A percentile compares a stretch with the other conserved stretches of the same genome.
These are phyloP conservation scores for Orthonevra nobilis DNA, from an alignment of 2,888 invertebrate species.

Conservation along the genomic window DNA sequence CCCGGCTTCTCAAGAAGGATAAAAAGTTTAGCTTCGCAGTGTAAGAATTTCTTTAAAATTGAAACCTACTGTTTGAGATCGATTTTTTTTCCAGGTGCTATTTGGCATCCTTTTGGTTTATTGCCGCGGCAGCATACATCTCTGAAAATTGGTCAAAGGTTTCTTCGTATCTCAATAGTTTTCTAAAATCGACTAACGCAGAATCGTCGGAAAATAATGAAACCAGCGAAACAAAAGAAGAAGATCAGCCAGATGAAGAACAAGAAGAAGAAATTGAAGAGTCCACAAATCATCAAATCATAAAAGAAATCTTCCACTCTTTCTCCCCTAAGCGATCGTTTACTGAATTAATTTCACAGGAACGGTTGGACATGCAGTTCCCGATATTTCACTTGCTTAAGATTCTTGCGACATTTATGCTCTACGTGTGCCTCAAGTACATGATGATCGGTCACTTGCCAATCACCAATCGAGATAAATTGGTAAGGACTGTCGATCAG, in stretches of 20 bases:
- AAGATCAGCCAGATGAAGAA: conserved; percentile 1
- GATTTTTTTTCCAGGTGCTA: conserved; percentile 64
- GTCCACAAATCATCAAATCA: conserved; percentile 2
- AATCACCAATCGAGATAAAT: conserved; percentile 82
- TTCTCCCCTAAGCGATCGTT: conserved; percentile 86
- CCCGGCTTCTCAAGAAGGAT: conserved; percentile 75
- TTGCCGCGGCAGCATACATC: conserved; percentile 41
- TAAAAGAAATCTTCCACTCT: conserved; percentile 78
- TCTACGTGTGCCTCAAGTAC: conserved; percentile 85
- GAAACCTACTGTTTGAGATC: too few relatives aligned
- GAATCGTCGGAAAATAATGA: conserved; percentile 4
- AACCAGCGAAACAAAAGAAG: conserved; percentile 1
- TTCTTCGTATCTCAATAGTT: conserved; percentile 19
- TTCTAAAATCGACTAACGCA: conserved; percentile 11
- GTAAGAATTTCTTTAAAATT: too few relatives aligned
- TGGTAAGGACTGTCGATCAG: conserved; percentile 81
- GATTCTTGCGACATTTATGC: conserved; percentile 83
- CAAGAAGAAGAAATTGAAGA: conserved; percentile 15
- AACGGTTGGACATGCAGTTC: conserved; percentile 81
- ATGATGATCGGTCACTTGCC: conserved; percentile 84
- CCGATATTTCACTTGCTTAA: conserved; percentile 87
- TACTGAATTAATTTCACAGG: conserved; percentile 82
- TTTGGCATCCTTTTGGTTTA: conserved; percentile 49
- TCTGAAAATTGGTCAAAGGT: conserved; percentile 51
- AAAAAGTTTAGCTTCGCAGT: conserved; percentile 81